Evolutionary conservation across 2,113 vertebrate genomes (phyloP).

Genomic region (Tyto alba): DNA sequence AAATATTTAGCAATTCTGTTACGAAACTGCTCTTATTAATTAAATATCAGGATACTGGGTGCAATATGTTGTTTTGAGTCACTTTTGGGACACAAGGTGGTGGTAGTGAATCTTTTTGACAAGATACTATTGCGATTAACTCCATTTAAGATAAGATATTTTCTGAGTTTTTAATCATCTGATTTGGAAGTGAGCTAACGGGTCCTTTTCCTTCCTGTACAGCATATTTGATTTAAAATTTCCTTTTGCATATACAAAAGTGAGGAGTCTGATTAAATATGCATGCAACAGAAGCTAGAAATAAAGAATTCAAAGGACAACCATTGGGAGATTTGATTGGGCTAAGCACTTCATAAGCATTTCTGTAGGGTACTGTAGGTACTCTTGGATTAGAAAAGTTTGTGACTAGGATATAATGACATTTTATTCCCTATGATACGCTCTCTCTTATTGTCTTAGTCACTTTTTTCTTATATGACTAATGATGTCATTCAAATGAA

Average conservation of each 20-base stretch:
- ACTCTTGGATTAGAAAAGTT: conserved; percentile 11
- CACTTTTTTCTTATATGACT: conserved; percentile 15
- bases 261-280: conserved; percentile 41
- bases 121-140: neutral
- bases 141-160: neutral
- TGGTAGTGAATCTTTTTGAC: neutral
- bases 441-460: conserved; percentile 11
- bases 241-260: conserved; percentile 26
- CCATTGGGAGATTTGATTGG: conserved; percentile 3
- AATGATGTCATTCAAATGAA: conserved; percentile 32
- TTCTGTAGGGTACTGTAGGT: conserved; percentile 41
- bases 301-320: conserved; percentile 51
- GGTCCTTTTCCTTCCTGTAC: neutral
- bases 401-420: conserved; percentile 22
- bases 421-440: conserved; percentile 26
- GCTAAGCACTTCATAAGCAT: conserved; percentile 23
- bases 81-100: neutral
- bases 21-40: neutral
- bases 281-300: conserved; percentile 19
- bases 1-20: neutral
- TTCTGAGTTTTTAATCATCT: neutral
- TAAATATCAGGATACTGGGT: neutral
- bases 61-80: neutral
- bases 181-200: conserved; percentile 15
- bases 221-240: conserved; percentile 29